Conservation (phyloP, 2,797 vertebrate species). For the Muscicapa comitata region DNA sequence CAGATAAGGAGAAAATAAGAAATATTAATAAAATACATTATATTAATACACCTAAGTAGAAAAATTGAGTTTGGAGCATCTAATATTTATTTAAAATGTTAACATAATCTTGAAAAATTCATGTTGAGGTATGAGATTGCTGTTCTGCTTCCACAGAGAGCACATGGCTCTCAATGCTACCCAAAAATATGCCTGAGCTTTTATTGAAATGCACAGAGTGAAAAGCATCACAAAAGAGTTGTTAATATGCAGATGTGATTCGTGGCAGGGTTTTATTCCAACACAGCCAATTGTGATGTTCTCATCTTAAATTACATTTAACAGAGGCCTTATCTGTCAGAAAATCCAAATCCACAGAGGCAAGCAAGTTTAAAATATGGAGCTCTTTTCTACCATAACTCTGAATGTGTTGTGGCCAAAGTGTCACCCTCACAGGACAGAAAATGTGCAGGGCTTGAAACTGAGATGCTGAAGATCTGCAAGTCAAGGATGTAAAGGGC, state of each 20-base stretch:
- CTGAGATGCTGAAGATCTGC: neutral
- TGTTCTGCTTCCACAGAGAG: neutral
- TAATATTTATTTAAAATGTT: neutral
- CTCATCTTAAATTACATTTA: neutral
- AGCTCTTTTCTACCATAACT: neutral
- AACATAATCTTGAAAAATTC: neutral
- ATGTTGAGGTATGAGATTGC: neutral
- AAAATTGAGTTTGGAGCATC: neutral
- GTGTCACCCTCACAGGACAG: neutral
- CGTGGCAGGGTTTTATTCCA: neutral
- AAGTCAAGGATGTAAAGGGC: neutral
- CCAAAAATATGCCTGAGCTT: neutral
- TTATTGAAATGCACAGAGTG: neutral
- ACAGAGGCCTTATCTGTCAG: neutral
- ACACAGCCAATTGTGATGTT: neutral
- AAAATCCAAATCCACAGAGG: neutral
- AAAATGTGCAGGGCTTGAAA: neutral
- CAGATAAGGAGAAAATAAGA: neutral
- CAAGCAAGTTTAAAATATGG: neutral
- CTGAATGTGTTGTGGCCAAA: neutral
- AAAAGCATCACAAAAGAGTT: neutral
- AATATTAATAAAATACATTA: neutral
- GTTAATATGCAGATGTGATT: neutral
- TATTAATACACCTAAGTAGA: neutral
- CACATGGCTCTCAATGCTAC: neutral